A percentile compares a stretch with the other conserved stretches of the same genome.
Conservation (phyloP, 2,888 invertebrate genomes). For the Caenorhabditis sp. region DNA sequence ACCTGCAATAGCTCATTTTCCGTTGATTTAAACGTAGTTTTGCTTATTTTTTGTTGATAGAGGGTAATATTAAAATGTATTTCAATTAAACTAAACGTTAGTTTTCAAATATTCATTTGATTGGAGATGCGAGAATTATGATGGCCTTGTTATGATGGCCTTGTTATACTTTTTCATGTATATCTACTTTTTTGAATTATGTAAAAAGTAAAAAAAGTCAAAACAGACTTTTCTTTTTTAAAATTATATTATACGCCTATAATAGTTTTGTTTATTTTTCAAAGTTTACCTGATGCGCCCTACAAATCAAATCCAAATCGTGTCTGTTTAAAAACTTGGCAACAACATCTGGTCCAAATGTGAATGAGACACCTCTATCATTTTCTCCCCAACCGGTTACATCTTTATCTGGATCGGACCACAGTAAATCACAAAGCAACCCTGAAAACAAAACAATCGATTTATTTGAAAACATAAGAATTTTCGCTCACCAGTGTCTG, state of each 20-base stretch:
- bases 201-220: neutral
- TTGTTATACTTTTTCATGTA: too few species aligned
- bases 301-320: conserved; percentile 94
- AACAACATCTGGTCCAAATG: conserved; percentile 96
- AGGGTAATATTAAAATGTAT: too few species aligned
- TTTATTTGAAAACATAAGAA: neutral
- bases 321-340: conserved; percentile 94
- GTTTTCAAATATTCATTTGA: too few species aligned
- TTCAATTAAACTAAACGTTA: too few species aligned
- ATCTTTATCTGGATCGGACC: conserved; percentile 80
- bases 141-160: too few species aligned
- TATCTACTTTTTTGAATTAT: too few species aligned
- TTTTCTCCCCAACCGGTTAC: conserved; percentile 85
- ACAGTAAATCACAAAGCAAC: conserved; percentile 91
- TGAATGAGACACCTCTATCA: conserved; percentile 91
- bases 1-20: conserved; percentile 72
- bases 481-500: conserved; percentile 77
- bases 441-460: conserved; percentile 75
- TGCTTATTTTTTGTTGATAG: too few species aligned
- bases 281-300: conserved; percentile 86
- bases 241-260: neutral
- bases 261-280: neutral
- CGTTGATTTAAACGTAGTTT: too few species aligned
- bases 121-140: too few species aligned
- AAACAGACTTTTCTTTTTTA: neutral